Evolutionary conservation across 2,113 vertebrate genomes (phyloP).

Genomic region (Myiozetetes cayanensis): DNA sequence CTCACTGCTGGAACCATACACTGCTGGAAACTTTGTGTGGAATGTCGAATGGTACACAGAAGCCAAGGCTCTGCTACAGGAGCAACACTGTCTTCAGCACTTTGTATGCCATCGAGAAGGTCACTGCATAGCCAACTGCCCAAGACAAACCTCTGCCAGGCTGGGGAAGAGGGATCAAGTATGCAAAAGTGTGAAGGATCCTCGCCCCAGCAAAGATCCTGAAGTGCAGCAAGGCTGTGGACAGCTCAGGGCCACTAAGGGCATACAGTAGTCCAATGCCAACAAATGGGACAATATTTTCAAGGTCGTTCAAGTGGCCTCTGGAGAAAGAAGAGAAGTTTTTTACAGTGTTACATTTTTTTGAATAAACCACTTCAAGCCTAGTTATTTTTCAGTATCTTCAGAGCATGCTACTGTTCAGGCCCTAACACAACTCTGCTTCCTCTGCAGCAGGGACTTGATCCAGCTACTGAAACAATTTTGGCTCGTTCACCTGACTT

Average conservation of each 20-base stretch:
- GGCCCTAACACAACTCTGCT: neutral
- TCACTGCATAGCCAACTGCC: conserved; percentile 68
- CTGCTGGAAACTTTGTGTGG: neutral
- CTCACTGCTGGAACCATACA: neutral
- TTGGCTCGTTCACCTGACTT: neutral
- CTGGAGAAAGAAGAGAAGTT: conserved; percentile 68
- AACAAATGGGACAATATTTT: conserved; percentile 89
- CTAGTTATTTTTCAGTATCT: neutral
- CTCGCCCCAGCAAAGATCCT: conserved; percentile 81
- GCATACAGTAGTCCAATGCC: conserved; percentile 85
- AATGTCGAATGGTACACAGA: fast-evolving
- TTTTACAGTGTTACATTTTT: neutral
- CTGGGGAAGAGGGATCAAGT: conserved; percentile 82
- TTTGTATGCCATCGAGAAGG: conserved; percentile 83
- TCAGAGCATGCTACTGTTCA: neutral
- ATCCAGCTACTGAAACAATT: neutral
- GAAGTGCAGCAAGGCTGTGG: conserved; percentile 84
- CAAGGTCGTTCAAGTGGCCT: conserved; percentile 91
- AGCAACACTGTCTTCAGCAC: conserved; percentile 62
- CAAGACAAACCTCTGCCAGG: conserved; percentile 81
- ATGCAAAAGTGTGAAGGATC: conserved; percentile 81
- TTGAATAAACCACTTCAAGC: neutral
- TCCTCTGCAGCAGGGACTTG: neutral
- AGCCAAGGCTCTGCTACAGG: conserved; percentile 1
- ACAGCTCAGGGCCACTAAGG: conserved; percentile 79